phyloP scores from a whole-genome alignment of 2,113 vertebrate genomes.

The Hoplias malabaricus region DNA sequence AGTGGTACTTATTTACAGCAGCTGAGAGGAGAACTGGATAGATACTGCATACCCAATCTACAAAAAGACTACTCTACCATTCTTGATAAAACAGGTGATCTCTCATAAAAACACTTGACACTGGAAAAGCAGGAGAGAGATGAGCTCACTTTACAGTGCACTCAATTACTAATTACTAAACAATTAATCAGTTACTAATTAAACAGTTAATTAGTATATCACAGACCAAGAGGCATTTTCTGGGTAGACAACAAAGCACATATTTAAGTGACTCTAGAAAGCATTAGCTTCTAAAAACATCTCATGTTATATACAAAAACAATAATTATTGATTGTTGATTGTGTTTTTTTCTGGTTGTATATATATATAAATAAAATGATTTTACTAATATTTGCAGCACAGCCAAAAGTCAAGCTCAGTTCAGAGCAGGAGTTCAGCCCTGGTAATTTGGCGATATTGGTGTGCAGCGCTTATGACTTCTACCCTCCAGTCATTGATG shows the following conservation, averaged over 20 bases:
- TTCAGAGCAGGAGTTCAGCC: not conserved
- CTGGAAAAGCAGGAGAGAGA: not conserved
- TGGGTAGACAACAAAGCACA: too few relatives aligned
- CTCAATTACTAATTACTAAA: too few relatives aligned
- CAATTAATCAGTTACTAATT: too few relatives aligned
- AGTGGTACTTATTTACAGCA: accelerated
- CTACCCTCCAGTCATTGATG: too few relatives aligned
- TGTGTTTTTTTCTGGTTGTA: not conserved
- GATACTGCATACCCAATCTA: not conserved
- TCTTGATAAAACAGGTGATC: constrained; percentile 22
- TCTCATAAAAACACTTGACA: not conserved
- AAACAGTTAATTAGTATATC: too few relatives aligned
- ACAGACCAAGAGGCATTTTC: too few relatives aligned
- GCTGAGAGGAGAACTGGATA: not conserved
- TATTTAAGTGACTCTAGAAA: too few relatives aligned
- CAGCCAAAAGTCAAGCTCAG: constrained; percentile 39
- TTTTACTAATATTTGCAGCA: constrained; percentile 25
- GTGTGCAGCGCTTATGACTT: constrained; percentile 56
- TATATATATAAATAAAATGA: not conserved
- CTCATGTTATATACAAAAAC: too few relatives aligned
- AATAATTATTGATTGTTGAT: too few relatives aligned
- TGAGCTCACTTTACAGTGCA: too few relatives aligned
- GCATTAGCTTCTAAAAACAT: too few relatives aligned
- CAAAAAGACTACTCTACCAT: not conserved
- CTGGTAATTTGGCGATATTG: constrained; percentile 36